Percentiles rank a stretch among this genome's conserved stretches.
Conservation (phyloP, 1,140 invertebrate genomes). For the Hypsibius dujardini region DNA sequence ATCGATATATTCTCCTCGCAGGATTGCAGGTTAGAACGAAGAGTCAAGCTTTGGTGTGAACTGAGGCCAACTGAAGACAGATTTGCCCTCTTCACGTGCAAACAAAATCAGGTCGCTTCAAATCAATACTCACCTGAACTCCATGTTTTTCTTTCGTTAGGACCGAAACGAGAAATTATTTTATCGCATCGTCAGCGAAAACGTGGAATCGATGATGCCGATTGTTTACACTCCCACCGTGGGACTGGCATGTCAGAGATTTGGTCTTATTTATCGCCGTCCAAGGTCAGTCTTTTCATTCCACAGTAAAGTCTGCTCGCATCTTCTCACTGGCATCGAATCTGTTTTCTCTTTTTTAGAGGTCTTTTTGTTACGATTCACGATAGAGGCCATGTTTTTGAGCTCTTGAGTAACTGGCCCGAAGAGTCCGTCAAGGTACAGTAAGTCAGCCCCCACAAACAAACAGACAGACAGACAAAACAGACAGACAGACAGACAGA, state of each 20-base stretch:
- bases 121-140: no score
- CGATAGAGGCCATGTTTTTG: constrained; percentile 67
- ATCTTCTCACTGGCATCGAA: constrained; percentile 18
- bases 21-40: constrained; percentile 52
- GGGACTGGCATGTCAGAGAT: constrained; percentile 87
- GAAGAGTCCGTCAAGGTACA: constrained; percentile 57
- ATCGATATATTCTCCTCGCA: constrained; percentile 71
- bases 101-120: no score
- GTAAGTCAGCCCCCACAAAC: constrained; percentile 1
- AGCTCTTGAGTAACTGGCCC: constrained; percentile 53
- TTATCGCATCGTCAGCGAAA: constrained; percentile 74
- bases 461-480: no score
- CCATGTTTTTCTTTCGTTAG: constrained; percentile 33
- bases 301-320: background rate
- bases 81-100: no score
- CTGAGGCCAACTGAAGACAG: no score
- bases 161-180: constrained; percentile 89
- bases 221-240: constrained; percentile 96
- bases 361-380: constrained; percentile 91
- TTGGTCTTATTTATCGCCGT: constrained; percentile 77
- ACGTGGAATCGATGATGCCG: constrained; percentile 86
- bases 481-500: no score
- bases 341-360: constrained; percentile 26
- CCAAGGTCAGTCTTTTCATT: constrained; percentile 44
- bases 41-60: no score